Evolutionary conservation across 1,140 invertebrate genomes (phyloP).

Genomic region (Aphelinus certus): DNA sequence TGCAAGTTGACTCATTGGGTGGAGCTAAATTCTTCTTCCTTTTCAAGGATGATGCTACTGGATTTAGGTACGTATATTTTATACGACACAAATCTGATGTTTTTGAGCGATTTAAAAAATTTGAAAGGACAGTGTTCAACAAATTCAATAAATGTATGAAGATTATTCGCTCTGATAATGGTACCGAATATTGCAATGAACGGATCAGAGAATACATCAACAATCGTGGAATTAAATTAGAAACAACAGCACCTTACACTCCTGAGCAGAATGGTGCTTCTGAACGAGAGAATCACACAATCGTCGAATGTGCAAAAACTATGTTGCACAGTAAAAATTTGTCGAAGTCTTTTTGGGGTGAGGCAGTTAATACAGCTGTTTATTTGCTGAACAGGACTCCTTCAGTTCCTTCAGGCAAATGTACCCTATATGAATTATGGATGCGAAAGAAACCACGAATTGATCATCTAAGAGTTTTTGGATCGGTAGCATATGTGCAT

Average conservation of each 20-base stretch:
- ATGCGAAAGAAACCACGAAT: constrained; percentile 60
- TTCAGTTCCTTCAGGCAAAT: too few relatives aligned
- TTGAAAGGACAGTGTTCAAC: constrained; percentile 21
- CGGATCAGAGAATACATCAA: constrained; percentile 1
- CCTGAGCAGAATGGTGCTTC: too few relatives aligned
- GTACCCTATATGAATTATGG: constrained; percentile 45
- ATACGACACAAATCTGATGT: constrained; percentile 36
- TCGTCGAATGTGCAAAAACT: too few relatives aligned
- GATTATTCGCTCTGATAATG: constrained; percentile 40
- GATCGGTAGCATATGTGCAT: constrained; percentile 49
- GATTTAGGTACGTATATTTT: constrained; percentile 33
- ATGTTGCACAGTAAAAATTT: too few relatives aligned
- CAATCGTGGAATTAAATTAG: too few relatives aligned
- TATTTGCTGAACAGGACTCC: constrained; percentile 47
- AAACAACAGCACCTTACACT: too few relatives aligned
- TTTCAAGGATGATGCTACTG: constrained; percentile 48
- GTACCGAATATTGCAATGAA: constrained; percentile 34
- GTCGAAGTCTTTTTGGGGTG: constrained; percentile 63
- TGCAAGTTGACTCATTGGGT: constrained; percentile 44
- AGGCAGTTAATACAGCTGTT: constrained; percentile 58
- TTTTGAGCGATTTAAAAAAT: constrained; percentile 34
- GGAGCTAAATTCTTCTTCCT: constrained; percentile 50
- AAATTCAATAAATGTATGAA: constrained; percentile 39
- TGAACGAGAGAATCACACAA: too few relatives aligned
- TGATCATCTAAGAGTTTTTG: constrained; percentile 52